phyloP scores from a whole-genome alignment of 1,140 invertebrate species.

The Brachionus paranguensis region DNA sequence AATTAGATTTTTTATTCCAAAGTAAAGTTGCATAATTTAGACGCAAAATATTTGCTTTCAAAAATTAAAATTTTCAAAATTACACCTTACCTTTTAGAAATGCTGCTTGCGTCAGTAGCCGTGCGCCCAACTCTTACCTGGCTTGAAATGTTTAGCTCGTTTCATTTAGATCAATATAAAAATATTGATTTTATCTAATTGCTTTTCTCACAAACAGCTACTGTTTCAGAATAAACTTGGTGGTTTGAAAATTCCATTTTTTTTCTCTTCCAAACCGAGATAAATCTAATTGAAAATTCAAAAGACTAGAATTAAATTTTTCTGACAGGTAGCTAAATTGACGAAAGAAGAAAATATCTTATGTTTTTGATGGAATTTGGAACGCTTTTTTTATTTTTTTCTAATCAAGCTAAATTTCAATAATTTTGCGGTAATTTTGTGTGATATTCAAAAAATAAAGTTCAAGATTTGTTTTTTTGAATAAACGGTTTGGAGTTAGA shows the following conservation, averaged over 20 bases:
- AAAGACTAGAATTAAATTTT: background rate
- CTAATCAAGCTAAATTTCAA: background rate
- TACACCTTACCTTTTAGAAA: background rate
- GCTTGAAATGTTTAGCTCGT: background rate
- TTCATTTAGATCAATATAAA: background rate
- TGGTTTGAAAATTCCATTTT: background rate
- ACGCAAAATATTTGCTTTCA: background rate
- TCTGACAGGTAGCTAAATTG: background rate
- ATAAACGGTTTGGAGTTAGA: background rate
- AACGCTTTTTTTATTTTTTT: background rate
- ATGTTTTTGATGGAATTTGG: background rate
- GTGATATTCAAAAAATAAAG: background rate
- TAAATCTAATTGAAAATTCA: background rate
- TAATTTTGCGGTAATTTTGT: background rate
- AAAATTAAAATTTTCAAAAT: background rate
- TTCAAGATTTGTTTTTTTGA: background rate
- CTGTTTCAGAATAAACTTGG: background rate
- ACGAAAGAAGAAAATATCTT: background rate
- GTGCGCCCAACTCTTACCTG: background rate
- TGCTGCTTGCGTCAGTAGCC: background rate
- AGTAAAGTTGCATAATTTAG: background rate
- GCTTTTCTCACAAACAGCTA: background rate
- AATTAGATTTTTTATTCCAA: background rate
- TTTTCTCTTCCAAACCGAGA: background rate
- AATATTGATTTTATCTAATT: slow-evolving; percentile 3